phyloP scores from a whole-genome alignment of 2,888 invertebrate species.

The Meteorus cinctellus region DNA sequence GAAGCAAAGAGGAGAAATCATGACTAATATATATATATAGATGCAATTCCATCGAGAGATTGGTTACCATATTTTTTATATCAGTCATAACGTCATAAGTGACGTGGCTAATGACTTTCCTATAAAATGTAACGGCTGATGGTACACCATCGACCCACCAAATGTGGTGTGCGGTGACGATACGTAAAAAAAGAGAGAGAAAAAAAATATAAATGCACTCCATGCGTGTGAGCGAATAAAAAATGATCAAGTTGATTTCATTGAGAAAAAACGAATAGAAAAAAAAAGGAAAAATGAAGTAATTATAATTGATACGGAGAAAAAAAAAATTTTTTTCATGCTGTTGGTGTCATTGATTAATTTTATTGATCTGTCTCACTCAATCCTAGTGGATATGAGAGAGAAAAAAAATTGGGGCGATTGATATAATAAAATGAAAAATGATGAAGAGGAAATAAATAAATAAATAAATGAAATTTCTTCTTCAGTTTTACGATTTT shows the following conservation, averaged over 20 bases:
- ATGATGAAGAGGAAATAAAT: background rate
- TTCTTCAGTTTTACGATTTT: background rate
- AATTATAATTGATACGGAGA: background rate
- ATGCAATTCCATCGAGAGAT: slow-evolving; percentile 5
- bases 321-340: background rate
- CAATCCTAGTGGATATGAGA: too few species aligned
- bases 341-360: slow-evolving; percentile 10
- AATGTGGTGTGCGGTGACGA: background rate
- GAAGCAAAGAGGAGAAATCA: background rate
- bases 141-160: slow-evolving; percentile 28
- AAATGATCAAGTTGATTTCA: slow-evolving; percentile 15
- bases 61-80: slow-evolving; percentile 51
- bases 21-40: background rate
- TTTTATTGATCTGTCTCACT: background rate
- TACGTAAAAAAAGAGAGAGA: background rate
- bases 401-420: background rate
- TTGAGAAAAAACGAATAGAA: background rate
- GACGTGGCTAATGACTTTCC: slow-evolving; percentile 56
- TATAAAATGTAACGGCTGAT: slow-evolving; percentile 53
- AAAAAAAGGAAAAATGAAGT: background rate
- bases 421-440: background rate
- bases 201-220: slow-evolving; percentile 1
- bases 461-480: background rate
- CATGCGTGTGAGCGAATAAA: background rate
- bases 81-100: slow-evolving; percentile 51